Base-by-base conservation (phyloP, 1,140 invertebrate genomes). In the Camponotus vicinus region DNA sequence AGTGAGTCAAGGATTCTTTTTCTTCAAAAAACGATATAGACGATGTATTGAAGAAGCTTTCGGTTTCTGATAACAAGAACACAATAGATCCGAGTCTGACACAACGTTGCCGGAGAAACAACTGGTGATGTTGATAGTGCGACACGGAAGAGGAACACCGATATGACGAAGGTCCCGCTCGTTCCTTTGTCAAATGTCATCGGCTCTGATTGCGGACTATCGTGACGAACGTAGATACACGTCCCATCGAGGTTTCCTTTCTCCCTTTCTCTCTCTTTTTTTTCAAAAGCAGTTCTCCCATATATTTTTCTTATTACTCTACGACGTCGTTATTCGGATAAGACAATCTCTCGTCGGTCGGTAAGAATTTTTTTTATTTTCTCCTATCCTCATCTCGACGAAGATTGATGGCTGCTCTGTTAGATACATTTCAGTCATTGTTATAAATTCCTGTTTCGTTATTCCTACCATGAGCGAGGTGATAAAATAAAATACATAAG, bases 151-250 rank as follows among this genome's bases (percentile, higher is more conserved):
- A 90, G 85, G 79, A 89, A 88, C 84, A 75, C 52, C 42, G 85
- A 90, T 80, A 88, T 49, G 42, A 8, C 70, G 66, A 52, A 82
- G 86, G 86, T 85, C 88, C 21, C 59, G 73, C 61, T 85, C 21
- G 59, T 84, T 90, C 84, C 84, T 88, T 88, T 88, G 88, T 91
- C 90, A 91, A 89, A 90, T 89, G 90, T 88, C 90, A 91, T 90
- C 83, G 75, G 63, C 40, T 73, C 59, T 89, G 89, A 89, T 90
- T 89, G 63, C 40, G n/a, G 18, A 64, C 70, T 88, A 88, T 89
- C 88, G 57, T 85, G 34, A 45, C 32, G 37, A 82, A 49, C 32
- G n/a, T 73, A 83, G 55, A 83, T 83, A 75, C 9, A 18, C 18
- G 57, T 32, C 15, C 55, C 21, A 49, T 49, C 32, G 69, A 61